Percentiles rank a stretch among this genome's conserved stretches.
phyloP scores from a whole-genome alignment of 2,888 invertebrate genomes.

The Leucozona laternaria region DNA sequence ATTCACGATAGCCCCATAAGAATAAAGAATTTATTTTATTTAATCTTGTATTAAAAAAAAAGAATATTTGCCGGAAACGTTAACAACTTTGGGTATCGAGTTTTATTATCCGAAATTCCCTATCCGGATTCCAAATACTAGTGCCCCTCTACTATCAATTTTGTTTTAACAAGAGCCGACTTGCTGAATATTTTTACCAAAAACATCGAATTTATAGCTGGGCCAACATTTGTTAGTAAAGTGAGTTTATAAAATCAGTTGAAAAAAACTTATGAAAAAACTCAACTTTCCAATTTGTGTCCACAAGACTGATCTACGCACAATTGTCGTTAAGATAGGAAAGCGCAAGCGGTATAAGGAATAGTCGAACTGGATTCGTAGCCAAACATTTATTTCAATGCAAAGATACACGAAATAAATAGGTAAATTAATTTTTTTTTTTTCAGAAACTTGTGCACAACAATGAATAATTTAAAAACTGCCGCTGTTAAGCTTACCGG shows the following conservation, averaged over 20 bases:
- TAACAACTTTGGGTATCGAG: too few species aligned
- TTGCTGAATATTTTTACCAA: background rate
- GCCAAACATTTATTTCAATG: conserved; percentile 49
- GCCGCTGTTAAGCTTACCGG: conserved; percentile 65
- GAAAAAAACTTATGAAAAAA: background rate
- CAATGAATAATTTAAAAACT: conserved; percentile 42
- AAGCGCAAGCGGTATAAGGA: conserved; percentile 54
- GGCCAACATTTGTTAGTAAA: background rate
- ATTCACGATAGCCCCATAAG: too few species aligned
- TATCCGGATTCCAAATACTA: background rate
- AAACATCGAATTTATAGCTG: background rate
- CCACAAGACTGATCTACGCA: conserved; percentile 54
- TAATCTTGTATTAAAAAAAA: too few species aligned
- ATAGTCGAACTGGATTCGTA: conserved; percentile 62
- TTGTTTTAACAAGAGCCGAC: too few species aligned
- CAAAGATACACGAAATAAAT: conserved; percentile 14
- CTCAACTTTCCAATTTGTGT: background rate
- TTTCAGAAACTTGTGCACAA: conserved; percentile 55
- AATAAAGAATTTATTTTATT: too few species aligned
- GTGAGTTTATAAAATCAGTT: background rate
- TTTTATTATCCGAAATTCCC: too few species aligned
- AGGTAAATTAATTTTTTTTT: background rate
- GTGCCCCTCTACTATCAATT: too few species aligned
- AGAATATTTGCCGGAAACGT: too few species aligned
- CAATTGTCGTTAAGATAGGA: conserved; percentile 33